phyloP scores from a whole-genome alignment of 2,797 vertebrate genomes.

The Falco cherrug region DNA sequence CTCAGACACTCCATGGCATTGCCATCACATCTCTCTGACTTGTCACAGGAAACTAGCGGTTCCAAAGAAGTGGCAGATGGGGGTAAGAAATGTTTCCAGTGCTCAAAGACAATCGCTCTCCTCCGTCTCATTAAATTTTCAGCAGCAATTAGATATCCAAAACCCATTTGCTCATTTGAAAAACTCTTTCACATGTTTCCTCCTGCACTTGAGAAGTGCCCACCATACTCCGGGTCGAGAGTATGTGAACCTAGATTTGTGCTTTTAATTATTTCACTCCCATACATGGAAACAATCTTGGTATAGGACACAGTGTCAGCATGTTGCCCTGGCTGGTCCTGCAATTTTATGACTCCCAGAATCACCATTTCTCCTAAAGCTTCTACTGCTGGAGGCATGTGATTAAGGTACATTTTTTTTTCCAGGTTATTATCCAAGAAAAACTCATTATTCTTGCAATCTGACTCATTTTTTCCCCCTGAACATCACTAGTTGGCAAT shows the following conservation, averaged over 20 bases:
- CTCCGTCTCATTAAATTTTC: conserved; percentile 18
- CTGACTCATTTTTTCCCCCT: background rate
- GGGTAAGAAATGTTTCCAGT: background rate
- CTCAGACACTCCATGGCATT: background rate
- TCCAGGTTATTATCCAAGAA: background rate
- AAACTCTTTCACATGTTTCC: background rate
- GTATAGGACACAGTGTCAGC: accelerated
- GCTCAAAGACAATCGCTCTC: background rate
- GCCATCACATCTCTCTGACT: background rate
- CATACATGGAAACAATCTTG: background rate
- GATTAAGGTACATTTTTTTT: background rate
- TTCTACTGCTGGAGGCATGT: background rate
- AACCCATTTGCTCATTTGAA: background rate
- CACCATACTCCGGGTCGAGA: accelerated
- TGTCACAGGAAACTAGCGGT: accelerated
- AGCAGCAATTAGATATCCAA: background rate
- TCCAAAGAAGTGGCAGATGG: background rate
- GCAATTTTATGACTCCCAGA: background rate
- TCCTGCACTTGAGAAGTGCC: background rate
- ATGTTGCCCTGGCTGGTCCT: accelerated
- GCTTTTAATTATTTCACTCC: background rate
- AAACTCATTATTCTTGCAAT: conserved; percentile 27
- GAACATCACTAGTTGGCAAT: conserved; percentile 17
- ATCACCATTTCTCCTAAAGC: background rate
- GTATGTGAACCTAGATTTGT: background rate